A percentile compares a stretch with the other conserved stretches of the same genome.
These are phyloP conservation scores for Plebejus argus DNA, from an alignment of 2,888 invertebrate species.

Conservation along the genomic window DNA sequence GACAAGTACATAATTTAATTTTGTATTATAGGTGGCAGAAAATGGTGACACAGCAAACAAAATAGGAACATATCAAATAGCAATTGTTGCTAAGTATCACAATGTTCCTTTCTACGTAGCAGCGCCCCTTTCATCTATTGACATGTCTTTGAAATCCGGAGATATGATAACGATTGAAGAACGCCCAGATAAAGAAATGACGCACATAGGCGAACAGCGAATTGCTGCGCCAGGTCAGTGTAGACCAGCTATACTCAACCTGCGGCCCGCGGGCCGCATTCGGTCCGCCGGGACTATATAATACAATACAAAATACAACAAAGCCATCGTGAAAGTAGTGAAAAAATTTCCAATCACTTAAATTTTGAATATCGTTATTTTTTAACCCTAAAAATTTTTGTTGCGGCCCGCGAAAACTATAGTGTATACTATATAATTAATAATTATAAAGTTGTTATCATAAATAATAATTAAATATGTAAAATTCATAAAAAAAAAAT, in stretches of 20 bases:
- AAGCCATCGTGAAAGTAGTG: too few species aligned
- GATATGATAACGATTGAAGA: constrained; percentile 96
- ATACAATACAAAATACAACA: too few species aligned
- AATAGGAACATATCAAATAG: constrained; percentile 98
- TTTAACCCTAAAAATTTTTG: too few species aligned
- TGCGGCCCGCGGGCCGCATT: too few species aligned
- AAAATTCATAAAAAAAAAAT: not conserved
- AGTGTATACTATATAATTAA: not conserved
- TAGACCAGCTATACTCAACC: not conserved
- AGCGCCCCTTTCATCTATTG: constrained; percentile 95
- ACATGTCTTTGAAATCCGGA: constrained; percentile 88
- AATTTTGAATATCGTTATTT: too few species aligned
- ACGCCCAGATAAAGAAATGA: constrained; percentile 94
- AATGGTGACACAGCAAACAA: constrained; percentile 99
- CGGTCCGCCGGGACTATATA: too few species aligned
- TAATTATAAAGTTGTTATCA: not conserved
- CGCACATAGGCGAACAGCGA: constrained; percentile 90
- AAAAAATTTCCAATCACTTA: too few species aligned
- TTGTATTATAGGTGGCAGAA: constrained; percentile 84
- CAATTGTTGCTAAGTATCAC: constrained; percentile 94
- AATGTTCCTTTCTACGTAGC: constrained; percentile 97
- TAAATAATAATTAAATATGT: not conserved
- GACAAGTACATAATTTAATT: not conserved
- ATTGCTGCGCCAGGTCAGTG: constrained; percentile 91
- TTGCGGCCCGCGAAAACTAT: too few species aligned